Evolutionary conservation across 1,140 invertebrate species (phyloP), one percentile per base, ranked within the genome.

Genomic region (Aphelenchoides besseyi): DNA sequence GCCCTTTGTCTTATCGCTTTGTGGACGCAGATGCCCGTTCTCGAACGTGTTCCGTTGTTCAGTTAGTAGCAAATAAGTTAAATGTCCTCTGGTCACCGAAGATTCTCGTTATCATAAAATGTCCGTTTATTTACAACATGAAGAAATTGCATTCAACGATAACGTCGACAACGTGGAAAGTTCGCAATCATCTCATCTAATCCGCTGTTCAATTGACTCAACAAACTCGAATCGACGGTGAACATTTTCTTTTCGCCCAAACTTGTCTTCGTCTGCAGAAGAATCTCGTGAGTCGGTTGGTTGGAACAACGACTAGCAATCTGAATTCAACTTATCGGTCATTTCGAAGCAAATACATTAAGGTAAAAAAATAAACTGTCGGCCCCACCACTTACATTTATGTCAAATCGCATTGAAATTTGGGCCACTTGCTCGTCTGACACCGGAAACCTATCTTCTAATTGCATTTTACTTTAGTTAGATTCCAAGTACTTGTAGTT

Each of bases 71-170:
- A n/a, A n/a, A n/a, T n/a, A n/a, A n/a, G n/a, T n/a, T n/a, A n/a
- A n/a, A n/a, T n/a, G n/a, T n/a, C n/a, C n/a, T n/a, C n/a, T n/a
- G n/a, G n/a, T n/a, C n/a, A n/a, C n/a, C n/a, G n/a, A n/a, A n/a
- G n/a, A n/a, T n/a, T n/a, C n/a, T n/a, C n/a, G n/a, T n/a, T n/a
- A n/a, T n/a, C n/a, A n/a, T n/a, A n/a, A n/a, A n/a, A n/a, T n/a
- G 30, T 69, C n/a, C 41, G 3, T 66, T 68, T 70, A 69, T 69
- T 18, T 70, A 28, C 23, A 69, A 68, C 23, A 68, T 16, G 66
- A 18, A 68, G 57, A n/a, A n/a, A 18, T n/a, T n/a, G 57, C 12
- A 18, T 12, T 36, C 26, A 66, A 66, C 62, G 62, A 66, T 66
- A 66, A 18, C 62, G 62, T 52, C 62, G 3, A 41, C 69, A 70